A percentile compares a stretch with the other conserved stretches of the same genome.
phyloP scores from a whole-genome alignment of 2,113 vertebrate genomes.

The Noctilio leporinus region DNA sequence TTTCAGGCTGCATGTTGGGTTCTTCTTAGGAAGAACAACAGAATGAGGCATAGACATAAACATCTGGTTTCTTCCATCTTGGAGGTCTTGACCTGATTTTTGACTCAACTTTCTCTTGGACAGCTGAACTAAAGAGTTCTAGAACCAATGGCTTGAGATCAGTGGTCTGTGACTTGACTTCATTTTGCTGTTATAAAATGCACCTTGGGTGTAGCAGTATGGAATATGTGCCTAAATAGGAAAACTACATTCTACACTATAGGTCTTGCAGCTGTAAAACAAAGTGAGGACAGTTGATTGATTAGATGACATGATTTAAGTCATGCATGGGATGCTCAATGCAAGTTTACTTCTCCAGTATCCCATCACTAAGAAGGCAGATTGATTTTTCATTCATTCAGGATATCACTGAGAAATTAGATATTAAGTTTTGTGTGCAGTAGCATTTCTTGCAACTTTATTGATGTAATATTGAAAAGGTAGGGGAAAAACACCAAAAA shows the following conservation, averaged over 20 bases:
- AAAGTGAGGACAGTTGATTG: background rate
- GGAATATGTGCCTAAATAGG: background rate
- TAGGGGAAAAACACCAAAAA: background rate
- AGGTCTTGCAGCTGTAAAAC: background rate
- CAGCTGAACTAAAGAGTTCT: background rate
- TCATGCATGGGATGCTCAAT: background rate
- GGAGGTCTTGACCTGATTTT: background rate
- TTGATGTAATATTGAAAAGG: background rate
- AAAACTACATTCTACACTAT: background rate
- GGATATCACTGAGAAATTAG: background rate
- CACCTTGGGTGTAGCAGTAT: background rate
- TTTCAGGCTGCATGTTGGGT: background rate
- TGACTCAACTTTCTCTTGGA: background rate
- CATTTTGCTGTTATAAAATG: constrained; percentile 11
- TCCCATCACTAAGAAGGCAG: background rate
- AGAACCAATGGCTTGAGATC: background rate
- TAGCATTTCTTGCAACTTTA: background rate
- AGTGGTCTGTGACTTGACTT: background rate
- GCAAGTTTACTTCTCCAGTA: background rate
- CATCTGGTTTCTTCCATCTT: background rate
- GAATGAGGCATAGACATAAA: background rate
- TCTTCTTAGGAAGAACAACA: background rate
- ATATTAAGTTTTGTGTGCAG: background rate
- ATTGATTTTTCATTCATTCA: background rate
- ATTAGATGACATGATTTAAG: background rate